Percentiles rank a stretch among this genome's conserved stretches.
Evolutionary conservation across 2,113 vertebrate genomes (phyloP).

Genomic region (Oreochromis tanganicae): DNA sequence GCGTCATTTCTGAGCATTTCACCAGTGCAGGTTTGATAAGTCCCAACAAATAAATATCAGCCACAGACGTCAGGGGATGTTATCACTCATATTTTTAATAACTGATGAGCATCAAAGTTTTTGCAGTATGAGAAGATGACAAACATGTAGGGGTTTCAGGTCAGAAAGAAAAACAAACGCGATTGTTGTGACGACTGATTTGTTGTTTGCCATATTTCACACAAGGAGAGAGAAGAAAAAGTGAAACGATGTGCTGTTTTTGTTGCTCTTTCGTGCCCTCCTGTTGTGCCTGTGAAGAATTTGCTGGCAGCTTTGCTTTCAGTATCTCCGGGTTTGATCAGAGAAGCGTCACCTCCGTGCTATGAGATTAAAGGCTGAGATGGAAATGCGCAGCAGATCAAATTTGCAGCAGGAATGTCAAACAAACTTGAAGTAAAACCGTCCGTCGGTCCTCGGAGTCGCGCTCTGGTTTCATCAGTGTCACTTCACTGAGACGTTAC

Average conservation of each 20-base stretch:
- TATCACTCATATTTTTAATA: background rate
- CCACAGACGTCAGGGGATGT: background rate
- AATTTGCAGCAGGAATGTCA: background rate
- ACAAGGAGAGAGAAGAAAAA: background rate
- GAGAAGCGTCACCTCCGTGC: background rate
- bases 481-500: background rate
- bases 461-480: accelerated
- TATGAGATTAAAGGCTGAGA: background rate
- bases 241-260: background rate
- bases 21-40: background rate
- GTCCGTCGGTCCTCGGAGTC: accelerated
- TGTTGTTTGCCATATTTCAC: background rate
- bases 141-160: background rate
- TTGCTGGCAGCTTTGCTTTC: background rate
- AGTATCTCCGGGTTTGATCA: background rate
- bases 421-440: background rate
- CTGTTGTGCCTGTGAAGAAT: accelerated
- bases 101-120: background rate
- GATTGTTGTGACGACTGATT: background rate
- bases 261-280: background rate
- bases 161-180: background rate
- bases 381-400: background rate
- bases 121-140: background rate
- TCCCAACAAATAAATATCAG: background rate
- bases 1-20: accelerated